phyloP scores from a whole-genome alignment of 1,140 invertebrate species.

The Drosophila pandora region DNA sequence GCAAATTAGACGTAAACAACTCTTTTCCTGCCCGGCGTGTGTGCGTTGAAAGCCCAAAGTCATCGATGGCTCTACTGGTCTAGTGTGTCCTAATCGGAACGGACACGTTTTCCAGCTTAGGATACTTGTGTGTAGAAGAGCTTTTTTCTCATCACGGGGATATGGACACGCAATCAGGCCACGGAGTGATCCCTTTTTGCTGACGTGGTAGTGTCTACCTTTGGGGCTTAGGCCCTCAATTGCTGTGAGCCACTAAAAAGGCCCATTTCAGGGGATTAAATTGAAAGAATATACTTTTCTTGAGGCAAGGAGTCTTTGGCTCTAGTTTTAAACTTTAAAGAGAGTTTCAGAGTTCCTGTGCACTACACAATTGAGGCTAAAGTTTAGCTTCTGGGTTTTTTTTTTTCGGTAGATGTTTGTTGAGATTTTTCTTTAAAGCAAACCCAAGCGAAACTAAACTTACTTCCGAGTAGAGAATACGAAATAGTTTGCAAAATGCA shows the following conservation, averaged over 20 bases:
- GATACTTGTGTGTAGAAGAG: conserved; percentile 35
- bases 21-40: conserved; percentile 42
- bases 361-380: neutral
- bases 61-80: conserved; percentile 39
- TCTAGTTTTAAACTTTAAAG: neutral
- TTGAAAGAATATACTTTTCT: neutral
- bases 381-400: neutral
- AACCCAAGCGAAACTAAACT: conserved; percentile 21
- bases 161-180: neutral
- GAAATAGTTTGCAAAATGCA: conserved; percentile 55
- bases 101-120: conserved; percentile 57
- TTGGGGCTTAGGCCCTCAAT: conserved; percentile 8
- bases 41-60: conserved; percentile 39
- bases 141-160: conserved; percentile 6
- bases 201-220: conserved; percentile 3
- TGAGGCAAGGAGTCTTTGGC: neutral
- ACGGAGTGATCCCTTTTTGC: conserved; percentile 15
- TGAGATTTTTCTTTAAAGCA: conserved; percentile 26
- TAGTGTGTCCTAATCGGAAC: conserved; percentile 34
- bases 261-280: conserved; percentile 19
- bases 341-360: neutral
- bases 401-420: neutral
- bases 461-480: conserved; percentile 30
- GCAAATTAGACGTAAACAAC: conserved; percentile 68
- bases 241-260: conserved; percentile 5